Evolutionary conservation across 1,140 invertebrate genomes (phyloP).

Genomic region (Samia ricini): DNA sequence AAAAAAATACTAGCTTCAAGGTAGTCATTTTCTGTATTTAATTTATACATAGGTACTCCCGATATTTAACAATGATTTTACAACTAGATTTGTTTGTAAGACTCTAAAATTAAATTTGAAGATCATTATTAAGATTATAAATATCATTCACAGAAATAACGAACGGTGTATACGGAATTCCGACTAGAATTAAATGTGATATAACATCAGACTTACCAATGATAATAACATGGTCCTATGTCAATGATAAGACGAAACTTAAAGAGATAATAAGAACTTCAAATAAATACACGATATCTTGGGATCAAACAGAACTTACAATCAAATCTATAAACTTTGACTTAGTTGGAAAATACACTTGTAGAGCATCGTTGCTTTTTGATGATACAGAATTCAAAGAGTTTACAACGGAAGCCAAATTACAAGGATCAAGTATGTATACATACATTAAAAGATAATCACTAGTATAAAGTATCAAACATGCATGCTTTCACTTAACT

Average conservation of each 20-base stretch:
- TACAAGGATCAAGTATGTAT: not conserved
- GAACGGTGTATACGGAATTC: not conserved
- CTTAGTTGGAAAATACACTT: not conserved
- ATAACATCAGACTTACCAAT: not conserved
- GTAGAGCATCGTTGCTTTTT: not conserved
- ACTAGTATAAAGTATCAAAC: too few species aligned
- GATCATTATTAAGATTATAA: not conserved
- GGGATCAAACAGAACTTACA: slow-evolving; percentile 1
- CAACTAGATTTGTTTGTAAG: too few species aligned
- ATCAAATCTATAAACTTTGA: not conserved
- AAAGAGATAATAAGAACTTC: not conserved
- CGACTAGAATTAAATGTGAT: not conserved
- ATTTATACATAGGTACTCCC: too few species aligned
- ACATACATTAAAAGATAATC: too few species aligned
- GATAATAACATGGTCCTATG: not conserved
- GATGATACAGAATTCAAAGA: not conserved
- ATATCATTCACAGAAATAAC: not conserved
- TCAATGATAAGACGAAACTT: not conserved
- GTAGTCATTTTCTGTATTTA: too few species aligned
- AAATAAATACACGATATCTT: not conserved
- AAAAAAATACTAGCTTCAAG: too few species aligned
- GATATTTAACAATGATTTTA: too few species aligned
- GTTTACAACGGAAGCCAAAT: not conserved
- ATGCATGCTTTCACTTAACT: too few species aligned
- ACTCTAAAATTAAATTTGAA: too few species aligned